These are phyloP conservation scores for Microctonus hyperodae DNA, from an alignment of 2,888 invertebrate genomes.

Conservation along the genomic window DNA sequence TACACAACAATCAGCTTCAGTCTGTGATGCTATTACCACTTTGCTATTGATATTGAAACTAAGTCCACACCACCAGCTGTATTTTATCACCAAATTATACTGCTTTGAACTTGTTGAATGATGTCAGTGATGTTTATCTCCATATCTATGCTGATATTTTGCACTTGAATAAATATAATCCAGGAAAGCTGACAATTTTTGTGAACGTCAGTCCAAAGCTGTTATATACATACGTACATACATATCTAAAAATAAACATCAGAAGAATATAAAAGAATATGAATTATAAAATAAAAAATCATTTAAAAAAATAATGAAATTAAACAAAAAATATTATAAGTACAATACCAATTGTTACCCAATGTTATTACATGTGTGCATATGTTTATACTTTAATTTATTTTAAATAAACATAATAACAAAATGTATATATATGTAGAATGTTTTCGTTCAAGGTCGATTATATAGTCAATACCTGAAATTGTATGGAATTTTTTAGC, in stretches of 20 bases:
- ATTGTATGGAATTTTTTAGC: background rate
- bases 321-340: background rate
- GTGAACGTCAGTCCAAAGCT: background rate
- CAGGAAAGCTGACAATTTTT: background rate
- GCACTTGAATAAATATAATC: slow-evolving; percentile 1
- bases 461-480: background rate
- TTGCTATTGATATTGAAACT: background rate
- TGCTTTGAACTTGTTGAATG: background rate
- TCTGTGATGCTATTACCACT: background rate
- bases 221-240: background rate
- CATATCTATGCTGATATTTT: slow-evolving; percentile 17
- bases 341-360: background rate
- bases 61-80: background rate
- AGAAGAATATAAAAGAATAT: background rate
- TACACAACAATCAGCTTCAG: no score
- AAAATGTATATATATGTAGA: background rate
- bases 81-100: background rate
- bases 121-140: slow-evolving; percentile 8
- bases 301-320: no score
- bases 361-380: background rate
- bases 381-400: no score
- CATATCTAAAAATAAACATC: background rate
- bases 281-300: background rate
- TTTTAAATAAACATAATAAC: no score
- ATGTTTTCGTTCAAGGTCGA: background rate